Base-by-base conservation (phyloP, 2,113 vertebrate genomes). In the Albula goreensis region DNA sequence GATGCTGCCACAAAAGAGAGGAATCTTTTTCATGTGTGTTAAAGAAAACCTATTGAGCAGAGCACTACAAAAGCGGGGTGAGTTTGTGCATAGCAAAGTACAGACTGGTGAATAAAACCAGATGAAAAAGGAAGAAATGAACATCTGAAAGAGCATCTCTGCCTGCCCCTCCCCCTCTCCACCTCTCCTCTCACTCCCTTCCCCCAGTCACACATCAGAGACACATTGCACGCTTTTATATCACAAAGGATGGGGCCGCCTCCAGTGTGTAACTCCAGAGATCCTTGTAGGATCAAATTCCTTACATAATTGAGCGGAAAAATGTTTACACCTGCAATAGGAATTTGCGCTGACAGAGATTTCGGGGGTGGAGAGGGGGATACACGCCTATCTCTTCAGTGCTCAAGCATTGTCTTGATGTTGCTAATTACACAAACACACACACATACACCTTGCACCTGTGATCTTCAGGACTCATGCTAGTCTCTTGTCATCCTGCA, bases 11-110 rank as follows among this genome's bases (percentile, higher is more conserved):
- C 22, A 31, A 74, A n/a, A 83, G 85, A 86, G 84, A 84, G 85
- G 81, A 88, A 88, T 86, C 84, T 87, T 86, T 88, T 88, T 90
- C 80, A 88, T 88, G 86, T 86, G 56, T 41, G 87, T 85, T 86
- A 89, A 60, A 60, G 17, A 90, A 53, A 86, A 84, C 82, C 51
- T 31, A 83, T 70, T 41, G 31, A 41, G 31, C 83, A 60, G 53
- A 80, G 60, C 13, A 86, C 50, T 83, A 87, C 82, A 89, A 87
- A 85, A 88, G 88, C 77, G 82, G 70, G 63, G 86, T 85, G 80
- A 79, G 86, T 74, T 66, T 83, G 81, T 87, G 86, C 77, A 80
- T 79, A 84, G 6, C 57, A 60, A 81, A 85, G 84, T 51, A 60
- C 77, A n/a, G 60, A 25, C 74, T 80, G 53, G 87, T 83, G 85